Evolutionary conservation across 2,113 vertebrate species (phyloP).

Genomic region (Mobula birostris): DNA sequence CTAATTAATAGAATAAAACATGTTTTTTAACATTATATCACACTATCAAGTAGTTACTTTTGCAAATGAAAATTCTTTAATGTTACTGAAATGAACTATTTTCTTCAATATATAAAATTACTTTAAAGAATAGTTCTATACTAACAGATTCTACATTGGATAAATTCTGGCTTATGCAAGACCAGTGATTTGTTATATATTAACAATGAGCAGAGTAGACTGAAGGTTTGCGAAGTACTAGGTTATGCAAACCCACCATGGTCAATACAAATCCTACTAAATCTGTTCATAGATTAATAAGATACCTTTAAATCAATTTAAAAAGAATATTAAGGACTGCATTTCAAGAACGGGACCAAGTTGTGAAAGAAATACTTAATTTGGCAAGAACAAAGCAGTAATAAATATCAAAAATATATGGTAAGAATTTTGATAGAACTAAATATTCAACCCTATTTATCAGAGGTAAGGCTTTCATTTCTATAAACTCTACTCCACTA

Average conservation of each 20-base stretch:
- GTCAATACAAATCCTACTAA: background rate
- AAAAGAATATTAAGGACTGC: background rate
- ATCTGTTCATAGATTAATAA: background rate
- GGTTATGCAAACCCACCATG: background rate
- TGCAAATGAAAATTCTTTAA: background rate
- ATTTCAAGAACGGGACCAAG: background rate
- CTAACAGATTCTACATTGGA: background rate
- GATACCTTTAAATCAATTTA: background rate
- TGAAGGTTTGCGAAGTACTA: background rate
- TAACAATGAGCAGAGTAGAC: background rate
- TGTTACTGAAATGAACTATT: background rate
- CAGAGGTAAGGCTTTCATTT: background rate
- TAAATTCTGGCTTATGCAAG: background rate
- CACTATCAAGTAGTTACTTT: background rate
- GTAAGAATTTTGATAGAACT: background rate
- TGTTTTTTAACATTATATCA: background rate
- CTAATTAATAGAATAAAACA: background rate
- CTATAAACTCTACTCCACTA: background rate
- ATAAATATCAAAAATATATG: background rate
- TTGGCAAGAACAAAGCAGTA: background rate
- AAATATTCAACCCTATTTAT: background rate
- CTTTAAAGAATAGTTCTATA: background rate
- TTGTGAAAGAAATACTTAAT: background rate
- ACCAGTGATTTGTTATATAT: background rate
- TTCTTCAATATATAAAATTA: too few relatives aligned